phyloP scores from a whole-genome alignment of 2,797 vertebrate species.

The Sebastes oblongus region DNA sequence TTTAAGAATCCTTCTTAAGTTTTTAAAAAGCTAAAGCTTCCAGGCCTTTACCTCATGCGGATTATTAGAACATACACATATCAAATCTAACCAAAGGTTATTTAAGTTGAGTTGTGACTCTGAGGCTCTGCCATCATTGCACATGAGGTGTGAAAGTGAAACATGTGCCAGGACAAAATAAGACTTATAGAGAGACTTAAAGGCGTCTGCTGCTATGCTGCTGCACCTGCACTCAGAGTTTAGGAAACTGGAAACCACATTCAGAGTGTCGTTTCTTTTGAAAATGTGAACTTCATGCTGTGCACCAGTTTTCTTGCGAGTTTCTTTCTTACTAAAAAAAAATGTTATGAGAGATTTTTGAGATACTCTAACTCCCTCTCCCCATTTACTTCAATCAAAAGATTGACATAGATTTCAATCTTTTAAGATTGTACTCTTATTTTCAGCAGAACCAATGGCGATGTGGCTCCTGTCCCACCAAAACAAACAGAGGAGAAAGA shows the following conservation, averaged over 20 bases:
- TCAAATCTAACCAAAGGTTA: background rate
- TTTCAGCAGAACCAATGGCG: slow-evolving; percentile 67
- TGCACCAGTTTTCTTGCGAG: background rate
- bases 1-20: background rate
- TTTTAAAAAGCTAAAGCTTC: background rate
- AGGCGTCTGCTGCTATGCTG: background rate
- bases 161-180: background rate
- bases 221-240: slow-evolving; percentile 34
- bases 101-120: background rate
- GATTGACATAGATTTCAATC: background rate
- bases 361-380: background rate
- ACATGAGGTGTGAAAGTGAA: background rate
- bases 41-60: background rate
- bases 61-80: background rate
- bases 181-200: background rate
- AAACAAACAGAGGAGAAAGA: slow-evolving; percentile 71
- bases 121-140: background rate
- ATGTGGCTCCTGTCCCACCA: slow-evolving; percentile 37
- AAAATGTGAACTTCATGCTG: background rate
- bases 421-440: background rate
- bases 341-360: background rate
- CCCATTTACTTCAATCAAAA: background rate
- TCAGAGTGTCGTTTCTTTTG: background rate
- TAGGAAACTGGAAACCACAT: slow-evolving; percentile 26
- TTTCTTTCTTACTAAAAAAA: background rate